Evolutionary conservation across 2,797 vertebrate species (phyloP).

Genomic region (Poeciliopsis gracilis): DNA sequence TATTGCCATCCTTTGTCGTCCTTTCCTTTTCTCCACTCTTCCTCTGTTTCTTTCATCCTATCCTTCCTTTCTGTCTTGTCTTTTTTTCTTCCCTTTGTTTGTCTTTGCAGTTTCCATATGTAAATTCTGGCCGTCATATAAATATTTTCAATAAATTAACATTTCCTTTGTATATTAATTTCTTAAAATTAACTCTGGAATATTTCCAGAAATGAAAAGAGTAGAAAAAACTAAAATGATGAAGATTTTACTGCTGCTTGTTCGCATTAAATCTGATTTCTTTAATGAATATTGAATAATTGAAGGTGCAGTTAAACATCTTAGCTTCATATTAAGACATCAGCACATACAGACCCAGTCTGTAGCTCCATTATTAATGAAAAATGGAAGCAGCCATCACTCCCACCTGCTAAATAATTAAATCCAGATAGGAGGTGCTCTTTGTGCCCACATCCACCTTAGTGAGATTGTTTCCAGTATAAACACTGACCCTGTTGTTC

Average conservation of each 20-base stretch:
- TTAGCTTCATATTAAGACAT: neutral
- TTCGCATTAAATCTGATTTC: neutral
- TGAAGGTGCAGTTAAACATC: neutral
- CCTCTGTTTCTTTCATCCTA: neutral
- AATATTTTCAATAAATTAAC: neutral
- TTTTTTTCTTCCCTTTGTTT: too few species aligned
- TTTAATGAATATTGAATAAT: neutral
- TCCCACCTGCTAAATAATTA: constrained; percentile 67
- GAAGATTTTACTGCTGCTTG: neutral
- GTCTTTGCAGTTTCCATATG: neutral
- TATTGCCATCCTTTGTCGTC: neutral
- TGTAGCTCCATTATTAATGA: constrained; percentile 64
- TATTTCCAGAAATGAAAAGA: neutral
- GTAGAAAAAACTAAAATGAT: too few species aligned
- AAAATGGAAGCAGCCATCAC: constrained; percentile 28
- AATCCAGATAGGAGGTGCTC: constrained; percentile 29
- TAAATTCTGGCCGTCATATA: neutral
- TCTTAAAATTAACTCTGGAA: neutral
- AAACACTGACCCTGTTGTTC: neutral
- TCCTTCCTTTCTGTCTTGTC: neutral
- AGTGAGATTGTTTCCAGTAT: neutral
- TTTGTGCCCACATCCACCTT: neutral
- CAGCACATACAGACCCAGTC: neutral
- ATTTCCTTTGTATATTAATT: neutral
- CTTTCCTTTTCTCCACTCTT: neutral